These are phyloP conservation scores for Siniperca scherzeri DNA, from an alignment of 2,797 vertebrate species.

Conservation along the genomic window DNA sequence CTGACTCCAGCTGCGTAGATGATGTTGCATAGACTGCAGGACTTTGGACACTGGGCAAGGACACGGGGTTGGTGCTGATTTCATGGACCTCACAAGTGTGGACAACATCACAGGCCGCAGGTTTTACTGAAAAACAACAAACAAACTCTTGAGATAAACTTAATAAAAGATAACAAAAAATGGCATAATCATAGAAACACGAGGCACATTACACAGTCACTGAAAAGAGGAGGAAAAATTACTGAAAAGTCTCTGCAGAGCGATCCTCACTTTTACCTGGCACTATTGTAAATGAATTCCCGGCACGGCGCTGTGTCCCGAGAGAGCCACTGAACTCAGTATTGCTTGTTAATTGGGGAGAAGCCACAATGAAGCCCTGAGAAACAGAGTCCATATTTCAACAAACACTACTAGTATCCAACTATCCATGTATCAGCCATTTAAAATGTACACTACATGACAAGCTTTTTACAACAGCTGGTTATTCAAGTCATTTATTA, in stretches of 20 bases:
- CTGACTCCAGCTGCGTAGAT: neutral
- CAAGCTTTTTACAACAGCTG: neutral
- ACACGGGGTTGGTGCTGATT: neutral
- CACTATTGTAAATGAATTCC: neutral
- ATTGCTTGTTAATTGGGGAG: neutral
- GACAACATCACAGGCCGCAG: neutral
- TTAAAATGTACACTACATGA: neutral
- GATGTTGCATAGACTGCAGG: constrained; percentile 4
- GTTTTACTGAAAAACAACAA: constrained; percentile 18
- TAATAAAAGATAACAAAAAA: neutral
- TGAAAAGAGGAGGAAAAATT: neutral
- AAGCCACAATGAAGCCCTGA: constrained; percentile 7
- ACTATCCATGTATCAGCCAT: neutral
- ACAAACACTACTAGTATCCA: neutral
- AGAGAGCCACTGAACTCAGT: neutral
- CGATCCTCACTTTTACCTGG: neutral
- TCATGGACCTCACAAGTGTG: constrained; percentile 16
- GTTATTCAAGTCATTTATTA: neutral
- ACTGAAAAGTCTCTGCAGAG: neutral
- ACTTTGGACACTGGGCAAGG: neutral
- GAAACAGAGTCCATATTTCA: neutral
- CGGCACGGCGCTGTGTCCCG: neutral
- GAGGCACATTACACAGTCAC: neutral
- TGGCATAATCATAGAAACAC: neutral
- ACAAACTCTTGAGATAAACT: neutral